Conservation (phyloP, 2,113 vertebrate genomes). For the Pelobates fuscus region DNA sequence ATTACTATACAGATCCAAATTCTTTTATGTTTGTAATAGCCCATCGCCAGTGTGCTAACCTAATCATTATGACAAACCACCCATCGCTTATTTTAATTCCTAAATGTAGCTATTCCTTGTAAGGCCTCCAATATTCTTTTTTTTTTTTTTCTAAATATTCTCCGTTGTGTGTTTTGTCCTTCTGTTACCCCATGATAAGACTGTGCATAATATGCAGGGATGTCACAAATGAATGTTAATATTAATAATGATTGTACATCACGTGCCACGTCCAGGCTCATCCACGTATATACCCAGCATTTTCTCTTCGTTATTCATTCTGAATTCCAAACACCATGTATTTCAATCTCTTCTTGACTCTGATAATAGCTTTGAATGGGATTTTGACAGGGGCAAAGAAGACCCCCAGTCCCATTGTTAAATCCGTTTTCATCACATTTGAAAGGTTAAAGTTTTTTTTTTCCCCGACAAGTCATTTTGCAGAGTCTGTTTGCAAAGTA, state of each 20-base stretch:
- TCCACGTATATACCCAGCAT: neutral
- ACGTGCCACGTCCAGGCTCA: neutral
- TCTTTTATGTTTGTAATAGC: too few relatives aligned
- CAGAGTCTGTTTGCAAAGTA: conserved; percentile 29
- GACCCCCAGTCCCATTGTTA: conserved; percentile 11
- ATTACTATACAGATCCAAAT: too few relatives aligned
- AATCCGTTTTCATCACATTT: neutral
- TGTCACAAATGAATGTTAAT: neutral
- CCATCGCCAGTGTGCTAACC: too few relatives aligned
- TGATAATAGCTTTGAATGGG: conserved; percentile 1
- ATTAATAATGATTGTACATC: neutral
- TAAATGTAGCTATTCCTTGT: too few relatives aligned
- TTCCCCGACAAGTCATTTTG: conserved; percentile 37
- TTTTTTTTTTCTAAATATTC: too few relatives aligned
- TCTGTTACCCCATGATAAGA: neutral
- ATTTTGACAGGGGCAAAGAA: neutral
- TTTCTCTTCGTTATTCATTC: neutral
- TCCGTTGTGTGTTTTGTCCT: too few relatives aligned
- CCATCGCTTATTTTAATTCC: too few relatives aligned
- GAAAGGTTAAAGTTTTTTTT: conserved; percentile 2
- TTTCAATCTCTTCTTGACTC: conserved; percentile 29
- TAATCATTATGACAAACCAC: too few relatives aligned
- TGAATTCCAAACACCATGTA: neutral
- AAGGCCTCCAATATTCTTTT: too few relatives aligned
- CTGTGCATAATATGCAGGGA: neutral